phyloP scores from a whole-genome alignment of 2,888 invertebrate species.

The Conus canariensis region DNA sequence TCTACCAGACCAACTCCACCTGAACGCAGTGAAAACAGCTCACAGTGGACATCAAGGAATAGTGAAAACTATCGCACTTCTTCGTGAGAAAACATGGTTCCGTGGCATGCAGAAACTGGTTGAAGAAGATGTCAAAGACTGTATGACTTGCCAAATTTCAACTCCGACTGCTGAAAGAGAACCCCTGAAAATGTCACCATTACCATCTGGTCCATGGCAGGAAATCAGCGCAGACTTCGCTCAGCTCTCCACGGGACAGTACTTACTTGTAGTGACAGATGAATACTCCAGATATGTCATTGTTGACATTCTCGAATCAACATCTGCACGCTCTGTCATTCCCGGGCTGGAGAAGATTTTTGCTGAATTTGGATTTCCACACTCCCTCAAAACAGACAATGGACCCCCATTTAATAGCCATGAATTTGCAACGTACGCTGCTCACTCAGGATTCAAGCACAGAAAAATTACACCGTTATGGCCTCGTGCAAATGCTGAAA shows the following conservation, averaged over 20 bases:
- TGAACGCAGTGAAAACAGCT: constrained; percentile 49
- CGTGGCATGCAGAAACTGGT: constrained; percentile 49
- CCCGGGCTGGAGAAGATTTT: constrained; percentile 49
- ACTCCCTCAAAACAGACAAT: too few species aligned
- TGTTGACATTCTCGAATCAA: constrained; percentile 38
- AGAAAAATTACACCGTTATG: too few species aligned
- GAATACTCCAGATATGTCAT: constrained; percentile 45
- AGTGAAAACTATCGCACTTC: constrained; percentile 51
- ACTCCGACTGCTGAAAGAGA: constrained; percentile 32
- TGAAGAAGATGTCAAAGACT: constrained; percentile 39
- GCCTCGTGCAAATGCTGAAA: too few species aligned
- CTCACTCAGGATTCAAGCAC: too few species aligned
- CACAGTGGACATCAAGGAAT: constrained; percentile 59
- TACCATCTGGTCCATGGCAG: constrained; percentile 45
- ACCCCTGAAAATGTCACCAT: constrained; percentile 44
- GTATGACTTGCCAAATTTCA: constrained; percentile 44
- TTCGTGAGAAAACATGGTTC: constrained; percentile 56
- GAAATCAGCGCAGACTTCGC: constrained; percentile 43
- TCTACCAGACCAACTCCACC: constrained; percentile 45
- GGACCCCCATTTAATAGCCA: too few species aligned
- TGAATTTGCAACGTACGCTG: too few species aligned
- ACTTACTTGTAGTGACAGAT: constrained; percentile 46
- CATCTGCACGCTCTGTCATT: constrained; percentile 36
- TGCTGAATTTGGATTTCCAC: constrained; percentile 42
- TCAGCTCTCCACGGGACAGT: constrained; percentile 42